Evolutionary conservation across 2,888 invertebrate genomes (phyloP), one percentile per base, ranked within the genome.

Genomic region (Eristalinus aeneus): DNA sequence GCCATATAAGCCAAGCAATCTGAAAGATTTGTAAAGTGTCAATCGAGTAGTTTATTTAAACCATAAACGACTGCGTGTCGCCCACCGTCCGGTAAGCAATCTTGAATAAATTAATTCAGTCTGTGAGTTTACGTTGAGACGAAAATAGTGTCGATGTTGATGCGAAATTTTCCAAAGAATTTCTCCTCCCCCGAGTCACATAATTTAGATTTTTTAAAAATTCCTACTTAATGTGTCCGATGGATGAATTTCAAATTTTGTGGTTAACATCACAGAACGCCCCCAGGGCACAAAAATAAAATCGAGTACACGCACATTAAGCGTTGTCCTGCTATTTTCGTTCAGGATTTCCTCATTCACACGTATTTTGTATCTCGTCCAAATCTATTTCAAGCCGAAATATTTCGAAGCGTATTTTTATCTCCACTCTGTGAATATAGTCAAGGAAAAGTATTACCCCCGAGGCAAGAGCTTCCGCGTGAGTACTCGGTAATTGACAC

Each of bases 401-500:
- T 27, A 11, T 31, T 69, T 54, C 22, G 53, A 67, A 39, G 39
- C 34, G n/a, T 32, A 68, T 54, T 34, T 23, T 54, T n/a, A n/a
- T 34, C 34, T 9, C 6, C 12, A 2, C 34, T 68, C 34, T 32
- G 27, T 20, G 34, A 67, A 54, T 32, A 23, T 31, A 23, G 27
- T 27, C 12, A 32, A 56, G 3, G 22, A 56, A 56, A 58, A 36
- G 22, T 46, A 16, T 46, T 67, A 6, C 61, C 20, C 16, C 12
- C 31, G 12, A 2, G 34, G n/a, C 12, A 64, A 77, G 54, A 31
- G 71, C 53, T 72, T 36, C 11, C n/a, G 11, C 20, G 23, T 76
- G 36, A 68, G 22, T n/a, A 32, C 39, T 54, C 39, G 23, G 77
- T 73, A 79, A 79, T 67, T 67, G 72, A 79, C 60, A 79, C 79